Evolutionary conservation across 2,797 vertebrate species (phyloP).

Genomic region (Girardinus metallicus): DNA sequence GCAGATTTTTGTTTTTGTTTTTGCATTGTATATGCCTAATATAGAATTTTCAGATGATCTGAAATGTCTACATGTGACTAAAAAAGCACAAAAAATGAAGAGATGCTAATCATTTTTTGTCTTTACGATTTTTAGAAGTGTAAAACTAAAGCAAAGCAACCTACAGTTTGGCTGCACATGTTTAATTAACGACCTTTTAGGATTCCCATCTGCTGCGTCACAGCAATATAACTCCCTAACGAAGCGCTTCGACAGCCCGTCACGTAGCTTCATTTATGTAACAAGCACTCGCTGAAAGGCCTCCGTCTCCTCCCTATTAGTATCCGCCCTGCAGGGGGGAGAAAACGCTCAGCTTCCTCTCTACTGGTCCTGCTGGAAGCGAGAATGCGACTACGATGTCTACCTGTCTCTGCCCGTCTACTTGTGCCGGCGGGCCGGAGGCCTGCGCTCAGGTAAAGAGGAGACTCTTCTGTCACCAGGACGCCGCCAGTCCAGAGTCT

Average conservation of each 20-base stretch:
- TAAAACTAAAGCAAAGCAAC: neutral
- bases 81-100: neutral
- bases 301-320: conserved; percentile 78
- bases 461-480: conserved; percentile 54
- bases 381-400: conserved; percentile 86
- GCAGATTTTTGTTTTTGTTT: neutral
- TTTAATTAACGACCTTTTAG: neutral
- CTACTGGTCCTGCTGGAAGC: conserved; percentile 89
- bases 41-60: neutral
- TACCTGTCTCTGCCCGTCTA: conserved; percentile 87
- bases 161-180: neutral
- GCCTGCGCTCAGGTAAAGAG: conserved; percentile 87
- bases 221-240: neutral
- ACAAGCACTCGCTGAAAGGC: conserved; percentile 64
- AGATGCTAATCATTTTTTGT: neutral
- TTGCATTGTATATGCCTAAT: neutral
- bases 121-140: neutral
- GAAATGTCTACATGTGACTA: neutral
- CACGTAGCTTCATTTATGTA: conserved; percentile 33
- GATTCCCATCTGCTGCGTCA: neutral
- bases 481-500: conserved; percentile 47
- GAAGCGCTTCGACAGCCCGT: conserved; percentile 2
- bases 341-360: conserved; percentile 83
- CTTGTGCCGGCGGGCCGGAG: conserved; percentile 85
- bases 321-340: conserved; percentile 84